These are phyloP conservation scores for Cephus rjabovi DNA, from an alignment of 2,888 invertebrate species.

Conservation along the genomic window DNA sequence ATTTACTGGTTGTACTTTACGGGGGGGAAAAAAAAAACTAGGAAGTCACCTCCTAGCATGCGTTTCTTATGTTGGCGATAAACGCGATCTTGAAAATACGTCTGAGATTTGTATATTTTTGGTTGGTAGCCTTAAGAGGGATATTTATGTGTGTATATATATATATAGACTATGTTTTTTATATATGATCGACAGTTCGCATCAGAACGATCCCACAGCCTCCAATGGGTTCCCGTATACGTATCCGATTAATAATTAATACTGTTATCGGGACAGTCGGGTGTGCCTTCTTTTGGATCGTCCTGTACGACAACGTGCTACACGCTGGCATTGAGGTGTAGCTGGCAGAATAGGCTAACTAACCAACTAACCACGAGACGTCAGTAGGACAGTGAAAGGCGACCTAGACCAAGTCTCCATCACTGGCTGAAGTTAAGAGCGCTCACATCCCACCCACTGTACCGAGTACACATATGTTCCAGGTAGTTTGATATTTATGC, in stretches of 20 bases:
- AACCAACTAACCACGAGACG: slow-evolving; percentile 50
- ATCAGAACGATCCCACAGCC: not conserved
- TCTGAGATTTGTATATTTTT: not conserved
- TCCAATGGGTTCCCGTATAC: no score
- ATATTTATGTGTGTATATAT: no score
- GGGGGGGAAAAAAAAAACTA: not conserved
- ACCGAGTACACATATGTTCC: not conserved
- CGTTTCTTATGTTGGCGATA: not conserved
- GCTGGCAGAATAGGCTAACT: slow-evolving; percentile 47
- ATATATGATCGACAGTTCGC: not conserved
- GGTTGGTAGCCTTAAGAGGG: not conserved
- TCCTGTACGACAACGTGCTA: slow-evolving; percentile 35
- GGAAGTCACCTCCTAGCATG: not conserved
- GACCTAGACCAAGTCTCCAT: slow-evolving; percentile 59
- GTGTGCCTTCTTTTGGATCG: slow-evolving; percentile 4
- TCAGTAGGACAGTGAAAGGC: slow-evolving; percentile 63
- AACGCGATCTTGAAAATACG: not conserved
- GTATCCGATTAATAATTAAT: not conserved
- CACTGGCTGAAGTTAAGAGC: slow-evolving; percentile 16
- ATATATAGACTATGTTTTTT: not conserved
- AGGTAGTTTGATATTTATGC: not conserved
- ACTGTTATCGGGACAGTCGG: not conserved
- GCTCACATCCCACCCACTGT: not conserved
- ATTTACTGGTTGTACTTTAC: not conserved
- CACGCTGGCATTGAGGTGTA: slow-evolving; percentile 50